A percentile compares a stretch with the other conserved stretches of the same genome.
Conservation (phyloP, 2,797 vertebrate genomes). For the Erethizon dorsatum region DNA sequence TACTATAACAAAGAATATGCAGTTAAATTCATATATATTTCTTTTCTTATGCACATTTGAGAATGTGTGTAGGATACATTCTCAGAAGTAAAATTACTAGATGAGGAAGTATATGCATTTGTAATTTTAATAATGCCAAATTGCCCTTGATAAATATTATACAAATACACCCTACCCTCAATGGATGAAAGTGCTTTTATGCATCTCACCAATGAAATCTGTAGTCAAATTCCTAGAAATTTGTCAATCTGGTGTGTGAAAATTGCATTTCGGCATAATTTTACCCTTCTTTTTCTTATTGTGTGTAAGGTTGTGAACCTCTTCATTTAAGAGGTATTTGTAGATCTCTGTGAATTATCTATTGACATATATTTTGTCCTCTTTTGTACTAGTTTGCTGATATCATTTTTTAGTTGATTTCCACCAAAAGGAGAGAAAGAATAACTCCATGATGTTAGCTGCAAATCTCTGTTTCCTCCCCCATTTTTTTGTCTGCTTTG, state of each 20-base stretch:
- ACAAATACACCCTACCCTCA: neutral
- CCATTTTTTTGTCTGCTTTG: neutral
- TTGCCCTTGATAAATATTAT: neutral
- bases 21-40: neutral
- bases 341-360: neutral
- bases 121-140: neutral
- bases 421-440: neutral
- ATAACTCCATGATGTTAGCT: neutral
- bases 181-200: neutral
- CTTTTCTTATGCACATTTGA: neutral
- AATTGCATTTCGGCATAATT: neutral
- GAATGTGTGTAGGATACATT: neutral
- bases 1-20: neutral
- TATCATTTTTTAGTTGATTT: constrained; percentile 9
- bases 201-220: neutral
- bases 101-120: neutral
- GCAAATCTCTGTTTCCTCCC: neutral
- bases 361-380: neutral
- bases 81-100: neutral
- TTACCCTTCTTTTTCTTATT: neutral
- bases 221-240: neutral
- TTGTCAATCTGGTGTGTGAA: neutral
- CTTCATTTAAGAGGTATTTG: neutral
- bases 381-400: neutral
- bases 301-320: neutral